phyloP scores from a whole-genome alignment of 1,140 invertebrate species.

The Zaprionus vittiger region DNA sequence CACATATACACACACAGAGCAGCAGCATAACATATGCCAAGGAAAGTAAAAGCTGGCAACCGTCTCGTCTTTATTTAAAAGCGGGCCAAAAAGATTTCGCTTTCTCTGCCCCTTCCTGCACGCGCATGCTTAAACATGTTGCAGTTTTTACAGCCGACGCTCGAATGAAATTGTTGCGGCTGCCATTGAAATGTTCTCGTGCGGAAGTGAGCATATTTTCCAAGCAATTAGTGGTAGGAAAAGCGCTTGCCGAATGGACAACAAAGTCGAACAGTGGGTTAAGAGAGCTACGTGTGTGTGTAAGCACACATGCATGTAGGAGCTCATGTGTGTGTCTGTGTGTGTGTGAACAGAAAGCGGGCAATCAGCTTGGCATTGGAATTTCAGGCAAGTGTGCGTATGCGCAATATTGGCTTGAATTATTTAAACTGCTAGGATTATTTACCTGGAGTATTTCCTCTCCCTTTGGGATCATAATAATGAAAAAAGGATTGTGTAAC shows the following conservation, averaged over 20 bases:
- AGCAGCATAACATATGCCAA: not conserved
- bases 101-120: not conserved
- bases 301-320: not conserved
- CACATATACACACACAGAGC: slow-evolving; percentile 9
- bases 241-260: slow-evolving; percentile 39
- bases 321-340: not conserved
- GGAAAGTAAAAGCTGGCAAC: slow-evolving; percentile 56
- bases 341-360: not conserved
- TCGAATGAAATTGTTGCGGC: slow-evolving; percentile 61
- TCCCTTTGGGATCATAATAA: no score
- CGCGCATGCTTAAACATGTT: slow-evolving; percentile 44
- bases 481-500: not conserved
- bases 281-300: slow-evolving; percentile 22
- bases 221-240: slow-evolving; percentile 71
- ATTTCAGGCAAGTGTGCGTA: slow-evolving; percentile 24
- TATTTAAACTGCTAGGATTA: not conserved
- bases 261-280: slow-evolving; percentile 37
- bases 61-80: slow-evolving; percentile 54
- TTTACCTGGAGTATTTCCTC: not conserved
- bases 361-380: slow-evolving; percentile 13
- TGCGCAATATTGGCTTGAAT: slow-evolving; percentile 18
- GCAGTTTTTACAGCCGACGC: slow-evolving; percentile 42
- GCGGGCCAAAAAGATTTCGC: slow-evolving; percentile 55
- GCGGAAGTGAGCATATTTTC: slow-evolving; percentile 79
- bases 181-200: slow-evolving; percentile 68